Percentiles rank a stretch among this genome's conserved stretches.
phyloP scores from a whole-genome alignment of 2,888 invertebrate species.

The Rutpela maculata region DNA sequence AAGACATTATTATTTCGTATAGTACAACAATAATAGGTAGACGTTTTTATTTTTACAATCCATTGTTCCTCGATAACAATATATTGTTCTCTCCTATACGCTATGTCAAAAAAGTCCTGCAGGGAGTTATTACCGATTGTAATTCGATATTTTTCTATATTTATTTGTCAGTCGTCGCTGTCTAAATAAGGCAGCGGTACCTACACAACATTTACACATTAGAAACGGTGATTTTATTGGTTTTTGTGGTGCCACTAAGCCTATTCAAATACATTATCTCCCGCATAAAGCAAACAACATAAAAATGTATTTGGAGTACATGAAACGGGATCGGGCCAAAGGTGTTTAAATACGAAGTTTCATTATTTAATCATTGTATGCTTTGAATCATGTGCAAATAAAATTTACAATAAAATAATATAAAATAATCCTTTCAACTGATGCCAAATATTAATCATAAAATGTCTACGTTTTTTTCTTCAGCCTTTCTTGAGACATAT shows the following conservation, averaged over 20 bases:
- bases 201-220: constrained; percentile 35
- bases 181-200: constrained; percentile 38
- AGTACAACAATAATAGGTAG: not conserved
- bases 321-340: constrained; percentile 24
- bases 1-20: constrained; percentile 10
- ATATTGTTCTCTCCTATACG: constrained; percentile 20
- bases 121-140: constrained; percentile 30
- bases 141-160: constrained; percentile 40
- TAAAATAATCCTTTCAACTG: not conserved
- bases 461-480: too few species aligned
- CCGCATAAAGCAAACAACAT: constrained; percentile 25
- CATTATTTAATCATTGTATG: not conserved
- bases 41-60: constrained; percentile 17
- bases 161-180: constrained; percentile 41
- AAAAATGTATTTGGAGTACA: constrained; percentile 12
- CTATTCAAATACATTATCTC: constrained; percentile 35
- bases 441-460: too few species aligned
- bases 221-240: constrained; percentile 39
- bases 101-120: constrained; percentile 15
- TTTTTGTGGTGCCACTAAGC: constrained; percentile 41
- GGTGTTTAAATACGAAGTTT: constrained; percentile 9
- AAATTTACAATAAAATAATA: too few species aligned
- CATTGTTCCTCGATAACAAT: constrained; percentile 34
- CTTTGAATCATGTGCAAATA: too few species aligned
- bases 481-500: too few species aligned